Base-by-base conservation (phyloP, 2,888 invertebrate genomes). In the Ophonus ardosiacus region DNA sequence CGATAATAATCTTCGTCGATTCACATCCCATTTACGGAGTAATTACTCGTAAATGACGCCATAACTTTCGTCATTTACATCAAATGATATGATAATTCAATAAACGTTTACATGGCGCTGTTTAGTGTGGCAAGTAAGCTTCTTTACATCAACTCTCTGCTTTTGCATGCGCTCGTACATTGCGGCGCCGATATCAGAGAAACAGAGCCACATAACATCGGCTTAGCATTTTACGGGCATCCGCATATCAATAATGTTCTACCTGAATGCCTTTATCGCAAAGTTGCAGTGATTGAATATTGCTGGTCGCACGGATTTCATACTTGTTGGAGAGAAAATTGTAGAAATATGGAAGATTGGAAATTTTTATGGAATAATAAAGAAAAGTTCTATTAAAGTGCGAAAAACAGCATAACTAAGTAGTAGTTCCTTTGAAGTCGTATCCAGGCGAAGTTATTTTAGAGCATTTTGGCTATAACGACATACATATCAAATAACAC, bases 211-310 rank as follows among this genome's bases (percentile, higher is more conserved):
- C 56, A 81, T 81, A 81, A 81, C 81, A 71, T 81, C 68, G 59
- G 81, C 71, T 81, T 81, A 81, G 56, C 81, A 81, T 81, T 81
- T 81, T 81, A 81, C 57, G 71, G 81, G 68, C 81, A 81, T 81
- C 65, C 56, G 81, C 81, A 81, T 81, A 81, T 81, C 71, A 31
- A 57, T 81, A 81, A 81, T 81, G 71, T 71, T 68, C 57, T 57
- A 81, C 81, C 71, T 81, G 71, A 57, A 71, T 24, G 56, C 71
- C 68, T 81, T 68, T 81, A 81, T 68, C 81, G 65, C 38, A 13
- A 13, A 56, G 24, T 7, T 51, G 43, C 43, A 51, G 43, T 51
- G 43, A 51, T 51, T 10, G 43, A 13, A 51, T 31, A 31, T 1
- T 31, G 31, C 31, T 31, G 31, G 31, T 31, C 31, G 31, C 31